Conservation (phyloP, 2,888 invertebrate species). For the Muscina levida region DNA sequence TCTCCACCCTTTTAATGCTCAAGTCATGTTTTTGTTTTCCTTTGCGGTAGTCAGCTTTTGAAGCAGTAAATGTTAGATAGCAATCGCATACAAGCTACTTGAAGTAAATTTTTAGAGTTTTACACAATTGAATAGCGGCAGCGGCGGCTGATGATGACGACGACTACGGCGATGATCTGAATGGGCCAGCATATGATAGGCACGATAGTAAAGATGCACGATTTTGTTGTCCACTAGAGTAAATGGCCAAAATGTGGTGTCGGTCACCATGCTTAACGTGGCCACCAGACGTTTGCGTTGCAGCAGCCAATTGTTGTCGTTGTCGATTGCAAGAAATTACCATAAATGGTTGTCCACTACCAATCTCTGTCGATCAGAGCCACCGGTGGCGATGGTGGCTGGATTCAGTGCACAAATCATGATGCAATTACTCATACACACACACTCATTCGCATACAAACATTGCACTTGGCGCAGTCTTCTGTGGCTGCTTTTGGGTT, state of each 20-base stretch:
- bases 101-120: not conserved
- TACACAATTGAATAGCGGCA: no score
- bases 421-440: constrained; percentile 26
- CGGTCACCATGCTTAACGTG: not conserved
- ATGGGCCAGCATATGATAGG: no score
- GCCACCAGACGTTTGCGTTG: not conserved
- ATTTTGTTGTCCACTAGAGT: not conserved
- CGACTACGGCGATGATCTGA: no score
- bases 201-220: not conserved
- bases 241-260: not conserved
- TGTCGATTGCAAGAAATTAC: not conserved
- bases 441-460: no score
- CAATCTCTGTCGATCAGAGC: not conserved
- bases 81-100: constrained; percentile 23
- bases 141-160: no score
- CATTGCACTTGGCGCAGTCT: no score
- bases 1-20: no score
- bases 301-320: not conserved
- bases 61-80: not conserved
- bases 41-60: constrained; percentile 26
- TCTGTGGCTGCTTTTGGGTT: no score
- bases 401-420: constrained; percentile 2
- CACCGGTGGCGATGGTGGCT: not conserved
- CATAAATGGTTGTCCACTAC: constrained; percentile 7
- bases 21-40: constrained; percentile 34